phyloP scores from a whole-genome alignment of 2,888 invertebrate species.

The Actias luna region DNA sequence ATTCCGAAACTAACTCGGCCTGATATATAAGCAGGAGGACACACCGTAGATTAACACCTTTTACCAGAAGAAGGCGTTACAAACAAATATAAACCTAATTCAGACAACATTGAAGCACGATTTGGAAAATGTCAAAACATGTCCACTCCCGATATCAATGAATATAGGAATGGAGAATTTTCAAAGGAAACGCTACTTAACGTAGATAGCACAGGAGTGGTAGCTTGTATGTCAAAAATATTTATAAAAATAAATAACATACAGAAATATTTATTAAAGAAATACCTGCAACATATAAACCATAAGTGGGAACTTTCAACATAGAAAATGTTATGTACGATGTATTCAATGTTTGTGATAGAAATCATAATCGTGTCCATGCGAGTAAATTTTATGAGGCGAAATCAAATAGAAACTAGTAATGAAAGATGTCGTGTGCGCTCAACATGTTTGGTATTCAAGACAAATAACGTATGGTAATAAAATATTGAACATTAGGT shows the following conservation, averaged over 20 bases:
- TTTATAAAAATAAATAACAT: slow-evolving; percentile 12
- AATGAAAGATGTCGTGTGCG: slow-evolving; percentile 76
- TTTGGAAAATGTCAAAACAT: slow-evolving; percentile 31
- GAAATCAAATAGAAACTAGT: slow-evolving; percentile 81
- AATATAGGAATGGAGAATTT: slow-evolving; percentile 43
- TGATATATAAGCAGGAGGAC: slow-evolving; percentile 59
- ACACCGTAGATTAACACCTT: slow-evolving; percentile 70
- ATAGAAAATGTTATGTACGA: slow-evolving; percentile 44
- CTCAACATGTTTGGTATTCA: slow-evolving; percentile 69
- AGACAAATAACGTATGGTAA: slow-evolving; percentile 68
- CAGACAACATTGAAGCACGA: slow-evolving; percentile 31
- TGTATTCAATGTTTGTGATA: slow-evolving; percentile 71
- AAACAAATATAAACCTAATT: slow-evolving; percentile 42
- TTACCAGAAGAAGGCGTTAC: slow-evolving; percentile 33
- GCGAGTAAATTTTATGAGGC: slow-evolving; percentile 74
- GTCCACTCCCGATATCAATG: slow-evolving; percentile 50
- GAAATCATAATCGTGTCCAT: slow-evolving; percentile 75
- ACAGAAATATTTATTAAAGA: slow-evolving; percentile 17
- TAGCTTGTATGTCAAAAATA: slow-evolving; percentile 33
- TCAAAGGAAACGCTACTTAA: slow-evolving; percentile 47
- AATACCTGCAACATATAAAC: slow-evolving; percentile 35
- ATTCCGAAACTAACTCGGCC: slow-evolving; percentile 53
- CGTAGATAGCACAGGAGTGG: slow-evolving; percentile 40
- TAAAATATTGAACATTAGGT: slow-evolving; percentile 76
- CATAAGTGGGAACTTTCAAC: slow-evolving; percentile 31